Percentiles rank a stretch among this genome's conserved stretches.
These are phyloP conservation scores for Hemiprocne comata DNA, from an alignment of 2,113 vertebrate species.

Conservation along the genomic window DNA sequence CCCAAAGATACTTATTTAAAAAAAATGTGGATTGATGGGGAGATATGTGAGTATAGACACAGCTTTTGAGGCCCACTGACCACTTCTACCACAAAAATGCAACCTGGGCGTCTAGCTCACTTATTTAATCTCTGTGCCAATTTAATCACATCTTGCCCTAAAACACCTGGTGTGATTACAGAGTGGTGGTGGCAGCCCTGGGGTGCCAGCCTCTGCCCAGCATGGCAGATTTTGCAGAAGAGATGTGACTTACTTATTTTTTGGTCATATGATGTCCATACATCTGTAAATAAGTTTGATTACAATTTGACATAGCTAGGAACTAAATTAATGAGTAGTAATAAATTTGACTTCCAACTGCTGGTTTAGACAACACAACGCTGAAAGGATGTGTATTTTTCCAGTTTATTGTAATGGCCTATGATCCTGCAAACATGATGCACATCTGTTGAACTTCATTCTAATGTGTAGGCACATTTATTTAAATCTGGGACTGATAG, in stretches of 20 bases:
- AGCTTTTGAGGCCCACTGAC: neutral
- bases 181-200: fast-evolving
- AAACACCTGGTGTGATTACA: neutral
- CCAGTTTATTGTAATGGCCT: neutral
- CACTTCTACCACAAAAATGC: neutral
- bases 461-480: fast-evolving
- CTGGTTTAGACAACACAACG: neutral
- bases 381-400: neutral
- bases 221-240: neutral
- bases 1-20: neutral
- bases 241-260: neutral
- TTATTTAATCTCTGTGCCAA: neutral
- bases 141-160: neutral
- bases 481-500: neutral
- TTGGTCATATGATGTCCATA: neutral
- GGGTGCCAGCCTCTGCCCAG: neutral
- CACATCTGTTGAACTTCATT: neutral
- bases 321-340: neutral
- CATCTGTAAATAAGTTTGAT: neutral
- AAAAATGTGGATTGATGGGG: neutral
- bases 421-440: neutral
- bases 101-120: neutral
- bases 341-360: neutral
- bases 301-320: neutral
- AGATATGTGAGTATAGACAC: neutral